Evolutionary conservation across 2,113 vertebrate genomes (phyloP), one percentile per base, ranked within the genome.

Genomic region (Nesogale talazaci): DNA sequence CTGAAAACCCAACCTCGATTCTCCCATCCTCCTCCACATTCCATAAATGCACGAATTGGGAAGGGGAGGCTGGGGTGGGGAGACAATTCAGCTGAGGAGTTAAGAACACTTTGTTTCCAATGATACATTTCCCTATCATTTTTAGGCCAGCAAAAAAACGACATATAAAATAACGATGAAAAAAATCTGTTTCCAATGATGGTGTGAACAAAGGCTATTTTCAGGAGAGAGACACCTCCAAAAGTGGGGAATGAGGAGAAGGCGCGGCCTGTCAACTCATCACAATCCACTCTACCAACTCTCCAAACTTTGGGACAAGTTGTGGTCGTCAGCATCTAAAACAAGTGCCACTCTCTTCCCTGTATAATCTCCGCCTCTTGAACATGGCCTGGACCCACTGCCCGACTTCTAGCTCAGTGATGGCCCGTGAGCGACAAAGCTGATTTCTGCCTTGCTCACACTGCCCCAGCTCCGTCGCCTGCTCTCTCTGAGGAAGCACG

Each of bases 201-300:
- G 40, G 95, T 92, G 95, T 89, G 95, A 96, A 95, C 27, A 38
- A 79, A 67, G 87, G 29, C 91, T 94, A 46, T 92, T 96, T 95
- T 78, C 87, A 91, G 94, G 69, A 94, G 22, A 78, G 86, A 76
- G 52, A 38, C n/a, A 23, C 56, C 69, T 95, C 46, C 83, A 42
- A n/a, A 95, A 90, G 85, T 79, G 82, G 85, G 57, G 83, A 72
- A 59, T 56, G 10, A 67, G 92, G 88, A 76, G 72, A 90, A 85
- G 67, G 52, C 1, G 27, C 46, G 31, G 77, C 67, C 94, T 93
- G 81, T 93, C 74, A 86, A 57, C 95, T 92, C 78, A 65, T 95
- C 89, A 91, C 75, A 83, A 82, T 78, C 76, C 42, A 52, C 87
- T 90, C 89, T 94, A 72, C 83, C 88, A 84, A 34, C 83, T 86